These are phyloP conservation scores for Neogale vison DNA, from an alignment of 2,113 vertebrate species.

Conservation along the genomic window DNA sequence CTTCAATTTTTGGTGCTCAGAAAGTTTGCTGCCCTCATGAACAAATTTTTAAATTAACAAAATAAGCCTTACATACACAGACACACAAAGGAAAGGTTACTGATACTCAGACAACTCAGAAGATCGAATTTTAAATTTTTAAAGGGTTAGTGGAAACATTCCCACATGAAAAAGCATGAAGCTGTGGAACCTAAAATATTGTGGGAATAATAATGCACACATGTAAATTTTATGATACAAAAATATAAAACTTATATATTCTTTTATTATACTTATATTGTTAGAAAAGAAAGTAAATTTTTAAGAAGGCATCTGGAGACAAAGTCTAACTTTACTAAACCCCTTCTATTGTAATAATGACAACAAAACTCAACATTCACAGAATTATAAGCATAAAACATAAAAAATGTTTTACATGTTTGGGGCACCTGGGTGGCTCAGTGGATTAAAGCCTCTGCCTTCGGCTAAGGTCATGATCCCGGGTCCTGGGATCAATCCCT, in stretches of 20 bases:
- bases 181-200: neutral
- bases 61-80: neutral
- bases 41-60: constrained; percentile 44
- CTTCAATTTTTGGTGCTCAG: neutral
- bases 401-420: neutral
- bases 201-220: neutral
- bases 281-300: neutral
- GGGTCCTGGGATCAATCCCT: no score
- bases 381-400: neutral
- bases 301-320: neutral
- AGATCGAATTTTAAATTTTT: constrained; percentile 9
- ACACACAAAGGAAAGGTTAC: neutral
- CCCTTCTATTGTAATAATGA: neutral
- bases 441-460: no score
- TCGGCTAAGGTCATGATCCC: no score
- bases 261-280: neutral
- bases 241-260: neutral
- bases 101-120: neutral
- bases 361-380: neutral
- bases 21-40: constrained; percentile 25
- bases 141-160: neutral
- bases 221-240: neutral
- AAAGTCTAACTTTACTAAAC: neutral
- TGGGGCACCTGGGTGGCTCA: no score
- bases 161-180: neutral